Percentiles rank a stretch among this genome's conserved stretches.
Evolutionary conservation across 2,113 vertebrate genomes (phyloP).

Genomic region (Oncorhynchus tshawytscha): DNA sequence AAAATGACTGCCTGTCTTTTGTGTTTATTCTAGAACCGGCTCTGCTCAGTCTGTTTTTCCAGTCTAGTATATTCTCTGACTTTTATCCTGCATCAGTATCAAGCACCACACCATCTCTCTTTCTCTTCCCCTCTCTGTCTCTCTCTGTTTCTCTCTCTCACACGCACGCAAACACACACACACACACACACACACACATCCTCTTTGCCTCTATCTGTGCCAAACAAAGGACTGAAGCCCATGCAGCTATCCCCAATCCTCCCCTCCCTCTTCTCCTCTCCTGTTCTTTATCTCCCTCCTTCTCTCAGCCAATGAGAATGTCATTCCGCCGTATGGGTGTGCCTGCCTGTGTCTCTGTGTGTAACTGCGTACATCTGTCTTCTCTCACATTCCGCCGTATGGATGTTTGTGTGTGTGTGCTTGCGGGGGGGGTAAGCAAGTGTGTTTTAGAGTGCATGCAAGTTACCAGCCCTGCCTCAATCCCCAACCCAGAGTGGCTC

Average conservation of each 20-base stretch:
- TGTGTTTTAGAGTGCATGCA: not conserved
- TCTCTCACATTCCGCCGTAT: not conserved
- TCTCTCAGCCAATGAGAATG: slow-evolving; percentile 25
- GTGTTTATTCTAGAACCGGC: too few species aligned
- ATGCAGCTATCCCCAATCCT: not conserved
- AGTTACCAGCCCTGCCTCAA: not conserved
- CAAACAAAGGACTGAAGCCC: slow-evolving; percentile 45
- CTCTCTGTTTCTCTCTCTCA: not conserved
- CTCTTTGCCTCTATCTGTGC: slow-evolving; percentile 30
- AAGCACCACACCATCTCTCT: not conserved
- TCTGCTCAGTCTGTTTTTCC: too few species aligned
- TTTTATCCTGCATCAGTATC: not conserved
- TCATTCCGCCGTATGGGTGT: not conserved
- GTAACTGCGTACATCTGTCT: not conserved
- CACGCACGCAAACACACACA: too few species aligned
- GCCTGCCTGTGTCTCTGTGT: not conserved
- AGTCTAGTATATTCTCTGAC: too few species aligned
- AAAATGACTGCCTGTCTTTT: too few species aligned
- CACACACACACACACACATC: not conserved
- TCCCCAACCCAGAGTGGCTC: not conserved
- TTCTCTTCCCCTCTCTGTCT: not conserved
- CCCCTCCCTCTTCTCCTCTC: slow-evolving; percentile 20
- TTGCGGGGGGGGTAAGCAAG: too few species aligned
- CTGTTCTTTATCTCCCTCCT: not conserved
- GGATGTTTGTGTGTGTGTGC: not conserved